Conservation (phyloP, 2,797 vertebrate species). For the Siniperca undulata region DNA sequence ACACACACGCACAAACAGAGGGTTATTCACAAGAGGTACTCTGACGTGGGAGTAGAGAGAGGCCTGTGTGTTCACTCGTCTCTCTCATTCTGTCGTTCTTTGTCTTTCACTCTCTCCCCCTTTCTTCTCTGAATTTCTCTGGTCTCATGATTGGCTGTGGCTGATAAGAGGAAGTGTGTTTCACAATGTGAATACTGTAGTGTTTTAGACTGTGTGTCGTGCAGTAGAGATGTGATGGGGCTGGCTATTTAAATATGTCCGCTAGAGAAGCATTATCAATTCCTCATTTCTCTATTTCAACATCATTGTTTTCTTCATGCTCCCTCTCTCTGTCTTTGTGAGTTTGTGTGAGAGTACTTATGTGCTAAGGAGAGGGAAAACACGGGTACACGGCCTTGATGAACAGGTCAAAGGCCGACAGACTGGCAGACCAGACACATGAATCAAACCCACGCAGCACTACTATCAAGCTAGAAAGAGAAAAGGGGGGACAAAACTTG, state of each 20-base stretch:
- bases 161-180: conserved; percentile 48
- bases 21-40: conserved; percentile 41
- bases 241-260: background rate
- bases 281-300: conserved; percentile 41
- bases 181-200: background rate
- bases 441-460: conserved; percentile 48
- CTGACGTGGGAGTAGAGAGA: conserved; percentile 55
- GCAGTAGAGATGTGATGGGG: background rate
- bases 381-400: conserved; percentile 16
- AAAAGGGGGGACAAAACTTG: background rate
- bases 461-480: conserved; percentile 12
- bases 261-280: conserved; percentile 20
- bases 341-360: background rate
- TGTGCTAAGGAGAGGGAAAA: conserved; percentile 9
- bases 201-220: background rate
- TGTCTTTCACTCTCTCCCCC: conserved; percentile 27
- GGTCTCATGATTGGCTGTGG: conserved; percentile 44
- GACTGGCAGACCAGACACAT: conserved; percentile 53
- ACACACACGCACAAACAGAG: conserved; percentile 28
- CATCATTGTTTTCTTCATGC: conserved; percentile 11
- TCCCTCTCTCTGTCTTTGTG: background rate
- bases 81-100: conserved; percentile 33
- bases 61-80: conserved; percentile 44
- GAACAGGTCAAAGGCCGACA: conserved; percentile 55
- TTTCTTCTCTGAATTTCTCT: background rate